These are phyloP conservation scores for Terrapene triunguis DNA, from an alignment of 2,113 vertebrate genomes.

Conservation along the genomic window DNA sequence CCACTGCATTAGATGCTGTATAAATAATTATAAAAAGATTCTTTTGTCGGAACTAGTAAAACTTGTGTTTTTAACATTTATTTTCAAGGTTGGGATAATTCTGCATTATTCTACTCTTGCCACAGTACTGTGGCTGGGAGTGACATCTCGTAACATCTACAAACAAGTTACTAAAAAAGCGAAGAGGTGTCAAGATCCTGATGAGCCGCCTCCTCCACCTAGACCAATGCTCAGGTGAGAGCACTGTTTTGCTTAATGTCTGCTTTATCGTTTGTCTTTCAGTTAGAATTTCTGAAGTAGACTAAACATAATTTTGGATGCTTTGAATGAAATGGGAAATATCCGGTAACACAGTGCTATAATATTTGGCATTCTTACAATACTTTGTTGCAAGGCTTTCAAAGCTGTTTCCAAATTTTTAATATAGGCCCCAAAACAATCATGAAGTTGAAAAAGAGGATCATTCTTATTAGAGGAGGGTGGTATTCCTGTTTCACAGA, in stretches of 20 bases:
- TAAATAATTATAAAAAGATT: rapidly evolving
- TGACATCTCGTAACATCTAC: conserved; percentile 97
- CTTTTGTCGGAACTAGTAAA: not conserved
- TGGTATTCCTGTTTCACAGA: not conserved
- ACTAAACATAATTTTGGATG: not conserved
- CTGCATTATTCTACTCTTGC: conserved; percentile 97
- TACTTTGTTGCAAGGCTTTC: not conserved
- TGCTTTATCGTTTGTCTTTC: not conserved
- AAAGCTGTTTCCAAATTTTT: not conserved
- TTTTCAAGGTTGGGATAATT: conserved; percentile 92
- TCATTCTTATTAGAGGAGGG: rapidly evolving
- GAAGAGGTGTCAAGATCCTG: conserved; percentile 94
- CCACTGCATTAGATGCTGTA: not conserved
- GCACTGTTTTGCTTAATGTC: not conserved
- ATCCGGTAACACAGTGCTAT: not conserved
- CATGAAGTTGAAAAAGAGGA: not conserved
- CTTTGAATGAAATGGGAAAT: not conserved
- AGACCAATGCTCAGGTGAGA: conserved; percentile 95
- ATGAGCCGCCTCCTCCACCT: conserved; percentile 93
- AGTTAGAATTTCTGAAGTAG: not conserved
- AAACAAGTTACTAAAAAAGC: conserved; percentile 96
- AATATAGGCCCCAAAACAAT: not conserved
- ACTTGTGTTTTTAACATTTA: not conserved
- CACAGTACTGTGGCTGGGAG: conserved; percentile 94
- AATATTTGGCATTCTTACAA: not conserved